Evolutionary conservation across 2,888 invertebrate species (phyloP).

Genomic region (Drosophila nr. fundita): DNA sequence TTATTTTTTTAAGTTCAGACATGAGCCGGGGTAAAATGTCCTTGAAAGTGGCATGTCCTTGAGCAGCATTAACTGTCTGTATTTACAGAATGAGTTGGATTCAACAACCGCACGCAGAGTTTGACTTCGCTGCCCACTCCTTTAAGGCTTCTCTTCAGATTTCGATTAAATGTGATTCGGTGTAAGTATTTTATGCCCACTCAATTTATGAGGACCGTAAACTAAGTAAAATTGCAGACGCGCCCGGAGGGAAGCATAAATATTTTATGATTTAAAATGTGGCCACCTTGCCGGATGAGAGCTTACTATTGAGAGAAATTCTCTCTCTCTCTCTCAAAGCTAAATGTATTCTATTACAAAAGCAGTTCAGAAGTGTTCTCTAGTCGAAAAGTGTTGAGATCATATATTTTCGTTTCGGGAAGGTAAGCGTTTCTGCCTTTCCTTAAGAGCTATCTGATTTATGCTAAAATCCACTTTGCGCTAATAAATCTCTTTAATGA

Average conservation of each 20-base stretch:
- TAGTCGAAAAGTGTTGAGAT: conserved; percentile 28
- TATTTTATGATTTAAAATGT: conserved; percentile 70
- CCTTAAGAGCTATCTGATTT: conserved; percentile 59
- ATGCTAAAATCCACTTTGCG: conserved; percentile 66
- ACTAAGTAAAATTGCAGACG: conserved; percentile 58
- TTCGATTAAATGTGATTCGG: conserved; percentile 63
- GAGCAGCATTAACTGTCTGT: conserved; percentile 10
- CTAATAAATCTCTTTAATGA: conserved; percentile 66
- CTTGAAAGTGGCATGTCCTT: conserved; percentile 39
- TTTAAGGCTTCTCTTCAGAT: conserved; percentile 49
- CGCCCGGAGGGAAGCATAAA: conserved; percentile 51
- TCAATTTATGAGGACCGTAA: conserved; percentile 68
- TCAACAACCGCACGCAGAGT: conserved; percentile 20
- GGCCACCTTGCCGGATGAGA: conserved; percentile 18
- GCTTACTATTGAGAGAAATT: conserved; percentile 26
- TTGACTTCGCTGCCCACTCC: conserved; percentile 17
- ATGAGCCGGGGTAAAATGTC: conserved; percentile 29
- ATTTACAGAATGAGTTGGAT: conserved; percentile 24
- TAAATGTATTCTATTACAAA: conserved; percentile 16
- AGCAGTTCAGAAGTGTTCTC: conserved; percentile 8
- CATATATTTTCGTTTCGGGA: conserved; percentile 56
- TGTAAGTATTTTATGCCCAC: conserved; percentile 65
- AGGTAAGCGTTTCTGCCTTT: conserved; percentile 42
- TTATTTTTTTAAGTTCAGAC: conserved; percentile 29
- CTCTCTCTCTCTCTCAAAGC: not conserved